These are phyloP conservation scores for Cuniculus paca DNA, from an alignment of 2,797 vertebrate genomes.

Conservation along the genomic window DNA sequence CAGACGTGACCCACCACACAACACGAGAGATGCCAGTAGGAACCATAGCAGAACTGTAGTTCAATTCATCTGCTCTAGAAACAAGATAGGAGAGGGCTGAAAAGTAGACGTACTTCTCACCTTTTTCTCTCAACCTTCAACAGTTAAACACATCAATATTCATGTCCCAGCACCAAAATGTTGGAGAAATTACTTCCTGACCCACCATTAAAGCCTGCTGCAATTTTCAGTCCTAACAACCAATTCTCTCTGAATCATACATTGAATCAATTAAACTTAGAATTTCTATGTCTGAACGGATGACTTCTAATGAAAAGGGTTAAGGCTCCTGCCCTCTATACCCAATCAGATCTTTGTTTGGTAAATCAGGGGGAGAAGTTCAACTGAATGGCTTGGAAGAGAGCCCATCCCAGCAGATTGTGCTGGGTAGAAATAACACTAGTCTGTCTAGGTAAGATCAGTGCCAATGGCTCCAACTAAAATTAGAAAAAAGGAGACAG, in stretches of 20 bases:
- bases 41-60: neutral
- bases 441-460: slow-evolving; percentile 90
- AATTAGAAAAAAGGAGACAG: slow-evolving; percentile 90
- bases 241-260: slow-evolving; percentile 58
- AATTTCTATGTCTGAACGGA: slow-evolving; percentile 63
- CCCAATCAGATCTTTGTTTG: slow-evolving; percentile 74
- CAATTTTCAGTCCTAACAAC: slow-evolving; percentile 61
- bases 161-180: slow-evolving; percentile 52
- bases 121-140: neutral
- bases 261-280: slow-evolving; percentile 67
- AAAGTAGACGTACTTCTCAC: neutral
- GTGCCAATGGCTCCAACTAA: slow-evolving; percentile 89
- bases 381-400: slow-evolving; percentile 86
- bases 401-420: slow-evolving; percentile 85
- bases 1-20: neutral
- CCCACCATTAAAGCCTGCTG: slow-evolving; percentile 52
- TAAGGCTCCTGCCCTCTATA: slow-evolving; percentile 80
- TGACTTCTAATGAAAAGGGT: slow-evolving; percentile 75
- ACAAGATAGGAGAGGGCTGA: neutral
- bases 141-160: slow-evolving; percentile 13
- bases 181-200: slow-evolving; percentile 52
- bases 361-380: slow-evolving; percentile 80
- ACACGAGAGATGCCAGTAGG: neutral
- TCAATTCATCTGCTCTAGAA: neutral
- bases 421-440: slow-evolving; percentile 85